phyloP scores from a whole-genome alignment of 2,113 vertebrate species.

The Coregonus clupeaformis region DNA sequence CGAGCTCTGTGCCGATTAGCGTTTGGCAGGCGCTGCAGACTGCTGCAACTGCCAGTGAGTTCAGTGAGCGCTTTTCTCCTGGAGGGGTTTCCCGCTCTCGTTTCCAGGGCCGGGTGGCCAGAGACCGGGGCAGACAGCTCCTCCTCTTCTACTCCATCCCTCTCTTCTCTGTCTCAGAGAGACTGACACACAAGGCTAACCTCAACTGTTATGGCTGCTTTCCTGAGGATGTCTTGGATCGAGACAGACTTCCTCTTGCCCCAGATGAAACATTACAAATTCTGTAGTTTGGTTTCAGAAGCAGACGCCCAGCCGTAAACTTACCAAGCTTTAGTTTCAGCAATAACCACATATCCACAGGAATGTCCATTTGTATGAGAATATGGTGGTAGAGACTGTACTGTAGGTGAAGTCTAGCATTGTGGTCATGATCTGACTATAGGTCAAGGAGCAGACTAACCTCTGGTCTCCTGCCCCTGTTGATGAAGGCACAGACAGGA shows the following conservation, averaged over 20 bases:
- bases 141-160: conserved; percentile 13
- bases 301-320: too few species aligned
- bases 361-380: too few species aligned
- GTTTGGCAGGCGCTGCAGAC: conserved; percentile 36
- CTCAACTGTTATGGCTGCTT: neutral
- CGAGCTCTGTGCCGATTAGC: conserved; percentile 31
- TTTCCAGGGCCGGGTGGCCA: conserved; percentile 35
- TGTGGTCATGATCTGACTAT: too few species aligned
- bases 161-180: conserved; percentile 19
- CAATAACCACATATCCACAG: too few species aligned
- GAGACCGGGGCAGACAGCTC: conserved; percentile 13
- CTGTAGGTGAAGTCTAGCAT: too few species aligned
- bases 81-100: conserved; percentile 36
- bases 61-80: conserved; percentile 43
- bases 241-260: neutral
- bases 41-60: neutral
- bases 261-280: neutral
- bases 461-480: conserved; percentile 92
- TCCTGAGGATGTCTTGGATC: neutral
- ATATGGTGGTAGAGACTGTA: too few species aligned
- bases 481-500: conserved; percentile 89
- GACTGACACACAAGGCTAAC: conserved; percentile 4
- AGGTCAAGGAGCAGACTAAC: conserved; percentile 62
- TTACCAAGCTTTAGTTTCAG: too few species aligned
- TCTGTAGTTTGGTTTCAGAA: too few species aligned